Percentiles rank a stretch among this genome's conserved stretches.
Conservation (phyloP, 2,888 invertebrate genomes). For the Leptura quadrifasciata region DNA sequence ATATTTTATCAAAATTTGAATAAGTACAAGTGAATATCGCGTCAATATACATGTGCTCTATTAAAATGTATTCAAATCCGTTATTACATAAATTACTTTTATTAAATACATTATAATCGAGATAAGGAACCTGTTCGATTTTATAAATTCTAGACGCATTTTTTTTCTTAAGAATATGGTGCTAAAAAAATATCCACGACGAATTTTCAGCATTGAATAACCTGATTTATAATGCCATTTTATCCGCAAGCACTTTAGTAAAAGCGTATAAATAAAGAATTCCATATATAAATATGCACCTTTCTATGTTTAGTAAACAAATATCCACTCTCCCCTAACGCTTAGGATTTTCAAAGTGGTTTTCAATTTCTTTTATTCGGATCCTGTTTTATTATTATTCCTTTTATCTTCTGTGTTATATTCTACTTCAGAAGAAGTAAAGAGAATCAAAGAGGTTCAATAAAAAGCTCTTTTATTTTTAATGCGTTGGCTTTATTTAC, state of each 20-base stretch:
- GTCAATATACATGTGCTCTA: too few species aligned
- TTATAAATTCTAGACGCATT: too few species aligned
- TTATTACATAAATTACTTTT: too few species aligned
- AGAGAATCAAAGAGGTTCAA: slow-evolving; percentile 39
- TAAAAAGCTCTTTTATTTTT: slow-evolving; percentile 38
- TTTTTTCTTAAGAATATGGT: background rate
- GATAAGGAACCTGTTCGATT: too few species aligned
- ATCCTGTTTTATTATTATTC: slow-evolving; percentile 43
- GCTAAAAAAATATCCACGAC: background rate
- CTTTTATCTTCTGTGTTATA: slow-evolving; percentile 42
- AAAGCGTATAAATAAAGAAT: slow-evolving; percentile 5
- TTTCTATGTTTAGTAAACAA: slow-evolving; percentile 32
- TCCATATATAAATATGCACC: slow-evolving; percentile 31
- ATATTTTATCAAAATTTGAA: too few species aligned
- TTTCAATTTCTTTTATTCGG: slow-evolving; percentile 44
- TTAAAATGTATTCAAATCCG: too few species aligned
- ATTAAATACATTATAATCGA: too few species aligned
- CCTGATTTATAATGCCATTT: slow-evolving; percentile 5
- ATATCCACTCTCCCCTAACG: slow-evolving; percentile 34
- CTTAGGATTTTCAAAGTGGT: slow-evolving; percentile 39
- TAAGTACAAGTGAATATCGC: too few species aligned
- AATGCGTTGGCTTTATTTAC: slow-evolving; percentile 35
- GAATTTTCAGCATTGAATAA: slow-evolving; percentile 7
- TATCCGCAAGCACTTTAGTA: background rate
- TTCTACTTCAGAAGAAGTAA: slow-evolving; percentile 36